phyloP scores from a whole-genome alignment of 2,113 vertebrate species.

The Triplophysa rosa region DNA sequence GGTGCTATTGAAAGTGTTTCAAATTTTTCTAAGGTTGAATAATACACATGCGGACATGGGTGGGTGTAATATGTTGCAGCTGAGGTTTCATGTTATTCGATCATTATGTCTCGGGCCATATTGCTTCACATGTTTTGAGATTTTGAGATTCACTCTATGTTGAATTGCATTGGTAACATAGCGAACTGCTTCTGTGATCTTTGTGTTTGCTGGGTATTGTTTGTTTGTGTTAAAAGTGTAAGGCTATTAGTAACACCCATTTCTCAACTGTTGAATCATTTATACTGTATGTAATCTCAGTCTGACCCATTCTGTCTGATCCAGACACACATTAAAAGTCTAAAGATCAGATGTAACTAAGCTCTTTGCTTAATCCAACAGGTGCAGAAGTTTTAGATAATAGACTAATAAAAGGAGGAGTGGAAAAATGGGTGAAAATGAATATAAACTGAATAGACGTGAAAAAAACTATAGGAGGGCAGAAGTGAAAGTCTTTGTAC shows the following conservation, averaged over 20 bases:
- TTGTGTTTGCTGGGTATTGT: not conserved
- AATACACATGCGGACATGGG: not conserved
- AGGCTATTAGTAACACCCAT: constrained; percentile 1
- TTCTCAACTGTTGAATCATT: constrained; percentile 32
- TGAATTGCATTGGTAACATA: not conserved
- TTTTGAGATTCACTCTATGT: not conserved
- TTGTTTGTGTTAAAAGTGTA: constrained; percentile 12
- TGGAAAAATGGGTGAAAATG: not conserved
- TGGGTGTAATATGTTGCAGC: constrained; percentile 14
- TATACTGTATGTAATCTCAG: constrained; percentile 59
- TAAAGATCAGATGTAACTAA: constrained; percentile 61
- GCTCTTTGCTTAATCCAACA: constrained; percentile 53
- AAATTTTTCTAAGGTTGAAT: not conserved
- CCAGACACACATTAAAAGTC: constrained; percentile 44
- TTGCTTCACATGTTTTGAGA: constrained; percentile 47
- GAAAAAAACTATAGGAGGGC: not conserved
- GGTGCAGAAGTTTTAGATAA: constrained; percentile 50
- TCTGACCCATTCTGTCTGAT: constrained; percentile 49
- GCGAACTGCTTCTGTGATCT: not conserved
- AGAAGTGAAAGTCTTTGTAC: constrained; percentile 1
- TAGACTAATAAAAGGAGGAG: not conserved
- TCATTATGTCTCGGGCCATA: constrained; percentile 37
- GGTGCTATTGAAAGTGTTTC: not conserved
- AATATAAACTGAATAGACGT: not conserved
- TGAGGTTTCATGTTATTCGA: constrained; percentile 48